Evolutionary conservation across 2,113 vertebrate genomes (phyloP).

Genomic region (Hydrolagus affinis): DNA sequence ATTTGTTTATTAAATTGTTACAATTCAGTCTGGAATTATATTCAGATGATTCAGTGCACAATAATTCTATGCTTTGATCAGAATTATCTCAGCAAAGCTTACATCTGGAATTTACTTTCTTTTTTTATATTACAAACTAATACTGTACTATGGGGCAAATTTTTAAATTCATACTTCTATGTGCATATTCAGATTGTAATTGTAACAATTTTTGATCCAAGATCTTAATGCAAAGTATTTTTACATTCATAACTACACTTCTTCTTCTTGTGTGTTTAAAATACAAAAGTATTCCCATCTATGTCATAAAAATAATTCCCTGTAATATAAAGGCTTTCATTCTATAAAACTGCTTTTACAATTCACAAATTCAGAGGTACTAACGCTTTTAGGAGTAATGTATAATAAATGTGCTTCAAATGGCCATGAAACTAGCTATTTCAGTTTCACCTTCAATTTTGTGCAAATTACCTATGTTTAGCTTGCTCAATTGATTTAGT

Average conservation of each 20-base stretch:
- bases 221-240: not conserved
- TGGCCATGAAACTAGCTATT: not conserved
- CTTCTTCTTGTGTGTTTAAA: not conserved
- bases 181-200: not conserved
- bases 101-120: not conserved
- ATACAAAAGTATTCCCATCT: not conserved
- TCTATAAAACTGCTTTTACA: not conserved
- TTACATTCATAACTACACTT: not conserved
- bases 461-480: not conserved
- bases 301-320: not conserved
- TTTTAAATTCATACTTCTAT: not conserved
- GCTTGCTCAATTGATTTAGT: not conserved
- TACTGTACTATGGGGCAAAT: not conserved
- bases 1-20: too few species aligned
- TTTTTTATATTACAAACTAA: not conserved
- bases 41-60: not conserved
- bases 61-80: not conserved
- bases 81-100: not conserved
- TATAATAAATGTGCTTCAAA: not conserved
- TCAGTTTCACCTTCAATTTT: not conserved
- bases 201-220: not conserved
- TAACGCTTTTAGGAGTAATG: not conserved
- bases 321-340: not conserved
- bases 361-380: not conserved
- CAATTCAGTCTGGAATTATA: not conserved